Base-by-base conservation (phyloP, 2,113 vertebrate genomes). In the Sphaerodactylus townsendi region DNA sequence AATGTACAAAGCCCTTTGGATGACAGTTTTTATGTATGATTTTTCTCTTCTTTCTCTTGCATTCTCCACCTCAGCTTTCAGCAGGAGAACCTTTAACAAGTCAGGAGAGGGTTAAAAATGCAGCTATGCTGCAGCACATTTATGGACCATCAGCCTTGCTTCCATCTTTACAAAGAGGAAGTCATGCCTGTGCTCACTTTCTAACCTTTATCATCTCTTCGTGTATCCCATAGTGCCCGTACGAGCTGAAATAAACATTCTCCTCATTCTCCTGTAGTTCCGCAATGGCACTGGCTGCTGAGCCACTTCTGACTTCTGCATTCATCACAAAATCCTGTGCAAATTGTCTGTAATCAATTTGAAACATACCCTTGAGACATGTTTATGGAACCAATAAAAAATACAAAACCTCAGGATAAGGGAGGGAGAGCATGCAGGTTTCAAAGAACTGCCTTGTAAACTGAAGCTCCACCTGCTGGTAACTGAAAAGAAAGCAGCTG, bases 181-280 rank as follows among this genome's bases (percentile, higher is more conserved):
- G 88, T 82, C 0, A n/a, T 76, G 85, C 77, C 0, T 70, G 64
- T 25, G 71, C 23, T 39, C 75, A 75, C 87, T 94, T 90, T 84
- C 97, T 95, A 93, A 99, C 99, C 99, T 99, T 99, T 73, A 99
- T 96, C 99, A 99, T 99, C 95, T 99, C 98, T 92, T 99, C 97
- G 0, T 99, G 99, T 93, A 99, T 99, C 91, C 97, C 95, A 90
- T 98, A 97, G 93, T 99, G 98, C 81, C 98, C 97, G 1, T 99
- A 99, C 19, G 98, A 99, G 95, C 97, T 96, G 96, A 99, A 99
- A 95, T 99, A 99, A 92, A 97, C 96, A 39, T 97, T 97, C 79
- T 99, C 98, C 87, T 99, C 98, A 4, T 99, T 97, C 84, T 99
- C 98, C 0, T 91, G 93, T 39, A 99, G 97, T 89, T 97, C 97